phyloP scores from a whole-genome alignment of 2,797 vertebrate species.

The Valencia hispanica region DNA sequence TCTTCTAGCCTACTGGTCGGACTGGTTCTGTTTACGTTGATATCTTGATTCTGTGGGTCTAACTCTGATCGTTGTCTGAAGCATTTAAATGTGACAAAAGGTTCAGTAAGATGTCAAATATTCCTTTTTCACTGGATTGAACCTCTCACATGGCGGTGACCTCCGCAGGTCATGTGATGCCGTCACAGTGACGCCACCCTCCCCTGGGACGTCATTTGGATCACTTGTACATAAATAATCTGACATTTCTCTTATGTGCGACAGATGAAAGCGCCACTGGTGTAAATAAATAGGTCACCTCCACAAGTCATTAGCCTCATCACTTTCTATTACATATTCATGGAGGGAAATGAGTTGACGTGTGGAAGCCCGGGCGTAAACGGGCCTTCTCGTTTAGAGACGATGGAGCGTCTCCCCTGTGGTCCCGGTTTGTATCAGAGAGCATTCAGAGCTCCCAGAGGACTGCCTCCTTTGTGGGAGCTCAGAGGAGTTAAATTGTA shows the following conservation, averaged over 20 bases:
- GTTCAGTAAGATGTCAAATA: too few relatives aligned
- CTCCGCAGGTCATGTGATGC: conserved; percentile 23
- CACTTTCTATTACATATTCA: conserved; percentile 69
- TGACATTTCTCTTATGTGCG: conserved; percentile 43
- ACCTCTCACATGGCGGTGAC: conserved; percentile 21
- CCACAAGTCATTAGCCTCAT: conserved; percentile 73
- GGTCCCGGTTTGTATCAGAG: conserved; percentile 76
- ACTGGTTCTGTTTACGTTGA: not conserved
- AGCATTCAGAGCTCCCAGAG: conserved; percentile 77
- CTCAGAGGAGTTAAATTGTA: conserved; percentile 78
- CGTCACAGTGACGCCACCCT: conserved; percentile 14
- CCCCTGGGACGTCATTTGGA: conserved; percentile 46
- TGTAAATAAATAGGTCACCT: conserved; percentile 75
- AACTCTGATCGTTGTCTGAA: not conserved
- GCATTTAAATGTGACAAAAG: not conserved
- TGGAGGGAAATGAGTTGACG: conserved; percentile 67
- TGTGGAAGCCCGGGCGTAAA: conserved; percentile 49
- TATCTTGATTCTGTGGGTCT: too few relatives aligned
- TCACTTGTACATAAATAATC: conserved; percentile 47
- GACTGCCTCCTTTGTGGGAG: conserved; percentile 71
- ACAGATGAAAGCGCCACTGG: conserved; percentile 50
- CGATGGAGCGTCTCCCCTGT: conserved; percentile 73
- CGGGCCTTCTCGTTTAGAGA: conserved; percentile 53
- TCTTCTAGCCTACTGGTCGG: not conserved
- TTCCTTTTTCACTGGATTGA: too few relatives aligned